Evolutionary conservation across 2,888 invertebrate genomes (phyloP).

Genomic region (Rhodophaea formosa): DNA sequence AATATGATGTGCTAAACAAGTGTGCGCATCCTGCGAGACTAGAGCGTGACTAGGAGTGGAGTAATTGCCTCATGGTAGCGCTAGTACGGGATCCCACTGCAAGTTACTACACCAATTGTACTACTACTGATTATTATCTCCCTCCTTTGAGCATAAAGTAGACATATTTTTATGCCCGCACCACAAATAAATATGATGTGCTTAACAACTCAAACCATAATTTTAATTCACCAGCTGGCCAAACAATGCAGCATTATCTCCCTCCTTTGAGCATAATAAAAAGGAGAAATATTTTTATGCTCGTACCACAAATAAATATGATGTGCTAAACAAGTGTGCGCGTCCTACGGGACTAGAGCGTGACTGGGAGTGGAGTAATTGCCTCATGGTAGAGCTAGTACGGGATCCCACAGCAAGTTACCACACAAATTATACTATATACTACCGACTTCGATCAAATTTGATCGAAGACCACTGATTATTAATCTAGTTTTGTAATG

Average conservation of each 20-base stretch:
- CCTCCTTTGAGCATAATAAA: background rate
- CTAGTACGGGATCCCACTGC: background rate
- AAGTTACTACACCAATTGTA: no score
- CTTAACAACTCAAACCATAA: conserved; percentile 24
- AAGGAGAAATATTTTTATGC: conserved; percentile 10
- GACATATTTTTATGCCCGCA: conserved; percentile 10
- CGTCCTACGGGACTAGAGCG: conserved; percentile 54
- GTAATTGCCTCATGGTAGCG: conserved; percentile 47
- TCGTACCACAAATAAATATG: conserved; percentile 21
- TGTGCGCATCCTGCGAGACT: conserved; percentile 49
- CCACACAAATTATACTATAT: no score
- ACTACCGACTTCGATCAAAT: no score
- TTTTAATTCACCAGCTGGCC: background rate
- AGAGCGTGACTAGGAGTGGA: conserved; percentile 49
- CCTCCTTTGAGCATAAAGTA: background rate
- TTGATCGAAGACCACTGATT: no score
- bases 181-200: conserved; percentile 23
- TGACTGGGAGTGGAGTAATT: conserved; percentile 56
- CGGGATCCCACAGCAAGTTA: background rate
- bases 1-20: conserved; percentile 25
- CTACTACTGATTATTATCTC: no score
- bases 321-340: conserved; percentile 25
- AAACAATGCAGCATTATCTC: background rate
- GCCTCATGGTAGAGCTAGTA: conserved; percentile 31
- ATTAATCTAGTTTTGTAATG: no score